These are phyloP conservation scores for Petaurus breviceps DNA, from an alignment of 2,113 vertebrate genomes.

Conservation along the genomic window DNA sequence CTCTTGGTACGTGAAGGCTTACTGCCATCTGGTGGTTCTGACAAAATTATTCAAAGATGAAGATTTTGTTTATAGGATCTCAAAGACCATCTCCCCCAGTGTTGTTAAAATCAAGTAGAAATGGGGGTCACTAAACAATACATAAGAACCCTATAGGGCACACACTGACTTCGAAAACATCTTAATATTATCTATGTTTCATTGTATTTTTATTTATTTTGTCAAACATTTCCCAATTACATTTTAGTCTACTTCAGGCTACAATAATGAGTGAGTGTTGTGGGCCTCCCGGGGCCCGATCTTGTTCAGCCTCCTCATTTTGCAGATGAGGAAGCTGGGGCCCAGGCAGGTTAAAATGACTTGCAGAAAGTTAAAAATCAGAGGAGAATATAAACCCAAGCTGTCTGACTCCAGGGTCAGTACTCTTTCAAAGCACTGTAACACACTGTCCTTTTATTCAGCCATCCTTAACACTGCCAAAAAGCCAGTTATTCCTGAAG, in stretches of 20 bases:
- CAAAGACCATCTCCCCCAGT: neutral
- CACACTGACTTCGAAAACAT: neutral
- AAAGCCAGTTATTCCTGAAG: too few species aligned
- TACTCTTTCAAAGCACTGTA: too few species aligned
- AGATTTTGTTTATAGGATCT: neutral
- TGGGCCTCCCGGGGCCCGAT: neutral
- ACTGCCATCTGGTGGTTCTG: slow-evolving; percentile 50
- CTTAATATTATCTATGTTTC: neutral
- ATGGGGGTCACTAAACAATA: neutral
- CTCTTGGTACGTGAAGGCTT: slow-evolving; percentile 35
- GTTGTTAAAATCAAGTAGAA: neutral
- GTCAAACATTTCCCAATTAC: neutral
- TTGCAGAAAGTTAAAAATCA: neutral
- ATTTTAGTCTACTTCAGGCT: neutral
- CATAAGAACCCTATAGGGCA: neutral
- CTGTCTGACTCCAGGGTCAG: neutral
- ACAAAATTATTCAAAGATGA: neutral
- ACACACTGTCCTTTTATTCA: slow-evolving; percentile 11
- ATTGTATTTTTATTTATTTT: neutral
- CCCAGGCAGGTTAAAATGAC: neutral
- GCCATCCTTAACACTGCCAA: slow-evolving; percentile 3
- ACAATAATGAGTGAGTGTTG: neutral
- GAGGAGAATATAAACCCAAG: neutral
- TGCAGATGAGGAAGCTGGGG: neutral
- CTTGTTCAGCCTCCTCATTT: neutral